Evolutionary conservation across 2,888 invertebrate species (phyloP).

Genomic region (Tridacna crocea): DNA sequence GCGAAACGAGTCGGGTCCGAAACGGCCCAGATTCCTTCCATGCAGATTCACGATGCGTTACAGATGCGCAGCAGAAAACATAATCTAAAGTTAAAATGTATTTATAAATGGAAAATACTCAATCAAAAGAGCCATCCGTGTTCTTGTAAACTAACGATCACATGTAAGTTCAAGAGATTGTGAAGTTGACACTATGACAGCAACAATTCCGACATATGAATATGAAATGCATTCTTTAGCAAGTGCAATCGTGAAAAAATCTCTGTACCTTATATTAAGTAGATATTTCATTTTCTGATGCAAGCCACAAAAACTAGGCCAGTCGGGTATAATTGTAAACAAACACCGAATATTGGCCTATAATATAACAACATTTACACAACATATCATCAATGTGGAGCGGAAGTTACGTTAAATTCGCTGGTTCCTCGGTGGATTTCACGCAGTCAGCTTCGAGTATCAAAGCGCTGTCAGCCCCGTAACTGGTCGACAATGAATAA

Average conservation of each 20-base stretch:
- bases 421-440: background rate
- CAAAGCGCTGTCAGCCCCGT: too few relatives aligned
- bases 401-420: constrained; percentile 14
- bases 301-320: background rate
- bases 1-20: too few relatives aligned
- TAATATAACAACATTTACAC: constrained; percentile 8
- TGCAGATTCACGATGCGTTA: too few relatives aligned
- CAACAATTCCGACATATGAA: background rate
- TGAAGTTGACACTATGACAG: background rate
- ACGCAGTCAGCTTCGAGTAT: too few relatives aligned
- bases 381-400: constrained; percentile 19
- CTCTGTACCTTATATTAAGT: background rate
- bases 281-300: constrained; percentile 7
- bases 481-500: too few relatives aligned
- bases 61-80: background rate
- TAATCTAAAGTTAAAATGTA: background rate
- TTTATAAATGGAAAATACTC: too few relatives aligned
- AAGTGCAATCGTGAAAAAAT: background rate
- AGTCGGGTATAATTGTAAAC: background rate
- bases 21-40: too few relatives aligned
- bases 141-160: background rate
- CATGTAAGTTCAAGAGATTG: background rate
- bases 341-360: background rate
- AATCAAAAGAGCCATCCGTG: background rate
- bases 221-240: constrained; percentile 13